Conservation (phyloP, 2,113 vertebrate species). For the Mungos mungo region DNA sequence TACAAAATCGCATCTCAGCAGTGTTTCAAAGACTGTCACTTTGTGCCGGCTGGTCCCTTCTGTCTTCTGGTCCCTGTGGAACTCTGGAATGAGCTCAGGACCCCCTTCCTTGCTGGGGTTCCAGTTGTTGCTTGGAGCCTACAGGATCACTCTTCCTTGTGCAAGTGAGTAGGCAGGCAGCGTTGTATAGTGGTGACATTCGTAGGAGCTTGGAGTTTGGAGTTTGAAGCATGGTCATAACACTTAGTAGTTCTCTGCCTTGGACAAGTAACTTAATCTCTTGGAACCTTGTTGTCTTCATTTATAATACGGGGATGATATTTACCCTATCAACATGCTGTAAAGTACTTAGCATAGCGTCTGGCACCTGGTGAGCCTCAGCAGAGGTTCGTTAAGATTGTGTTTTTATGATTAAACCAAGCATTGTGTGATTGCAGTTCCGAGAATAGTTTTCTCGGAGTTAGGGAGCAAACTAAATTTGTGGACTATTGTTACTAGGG, state of each 20-base stretch:
- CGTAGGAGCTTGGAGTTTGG: neutral
- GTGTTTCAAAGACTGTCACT: neutral
- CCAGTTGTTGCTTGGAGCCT: neutral
- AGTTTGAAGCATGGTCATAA: neutral
- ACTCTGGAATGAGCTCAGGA: neutral
- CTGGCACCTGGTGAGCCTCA: neutral
- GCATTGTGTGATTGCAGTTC: neutral
- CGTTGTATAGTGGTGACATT: neutral
- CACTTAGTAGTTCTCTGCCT: neutral
- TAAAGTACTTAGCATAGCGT: neutral
- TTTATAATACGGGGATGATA: constrained; percentile 7
- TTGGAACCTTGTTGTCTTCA: constrained; percentile 2
- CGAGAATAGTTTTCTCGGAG: constrained; percentile 32
- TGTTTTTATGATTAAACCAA: constrained; percentile 16
- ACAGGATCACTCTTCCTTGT: neutral
- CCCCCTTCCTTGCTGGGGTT: neutral
- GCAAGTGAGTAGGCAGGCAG: neutral
- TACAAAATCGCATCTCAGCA: neutral
- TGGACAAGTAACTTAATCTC: constrained; percentile 24
- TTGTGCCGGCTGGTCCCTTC: neutral
- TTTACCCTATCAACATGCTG: neutral
- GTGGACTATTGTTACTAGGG: neutral
- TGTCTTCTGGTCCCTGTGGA: neutral
- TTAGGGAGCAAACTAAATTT: constrained; percentile 23
- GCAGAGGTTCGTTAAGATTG: neutral